Evolutionary conservation across 2,888 invertebrate genomes (phyloP), one percentile per base, ranked within the genome.

Genomic region (Heptascelio sp.): DNA sequence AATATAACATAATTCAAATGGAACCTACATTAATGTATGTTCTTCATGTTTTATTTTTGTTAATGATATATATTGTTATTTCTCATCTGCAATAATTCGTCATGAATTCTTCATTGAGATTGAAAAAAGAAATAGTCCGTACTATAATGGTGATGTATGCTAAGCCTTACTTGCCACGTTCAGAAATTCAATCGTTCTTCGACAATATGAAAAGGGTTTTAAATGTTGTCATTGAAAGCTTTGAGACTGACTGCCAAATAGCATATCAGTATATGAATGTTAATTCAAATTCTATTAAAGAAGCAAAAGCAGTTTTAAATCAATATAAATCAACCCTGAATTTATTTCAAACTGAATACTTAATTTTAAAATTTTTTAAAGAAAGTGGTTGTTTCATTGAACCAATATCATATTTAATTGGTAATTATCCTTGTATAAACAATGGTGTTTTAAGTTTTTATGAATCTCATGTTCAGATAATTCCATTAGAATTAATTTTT

Each of bases 401-500:
- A 4, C 73, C 80, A 25, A 6, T 51, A 3, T 30, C 59, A 2
- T 2, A 26, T 17, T n/a, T 64, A 43, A 34, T 80, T 9, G 75
- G 80, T 13, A 43, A 67, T 30, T 34, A 71, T 23, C 23, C 60
- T 34, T 17, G 21, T 25, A 11, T 59, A 21, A 51, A 37, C 68
- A 37, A 34, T 17, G 62, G 62, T 26, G 21, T 60, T 4, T 51
- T 73, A 26, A 9, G n/a, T 62, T 77, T 70, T 37, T 40, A 49
- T 15, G 34, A 76, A 23, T 62, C 17, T 6, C n/a, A n/a, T 25
- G 64, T 70, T 17, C 55, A 77, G 59, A 49, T 73, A 21, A 46
- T 84, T 62, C 64, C 73, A 15, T 57, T 83, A 59, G 21, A 62
- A 11, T 21, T n/a, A 9, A 55, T 75, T 26, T 70, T 79, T 0